Base-by-base conservation (phyloP, 2,113 vertebrate genomes). In the Eupsittula cactorum region DNA sequence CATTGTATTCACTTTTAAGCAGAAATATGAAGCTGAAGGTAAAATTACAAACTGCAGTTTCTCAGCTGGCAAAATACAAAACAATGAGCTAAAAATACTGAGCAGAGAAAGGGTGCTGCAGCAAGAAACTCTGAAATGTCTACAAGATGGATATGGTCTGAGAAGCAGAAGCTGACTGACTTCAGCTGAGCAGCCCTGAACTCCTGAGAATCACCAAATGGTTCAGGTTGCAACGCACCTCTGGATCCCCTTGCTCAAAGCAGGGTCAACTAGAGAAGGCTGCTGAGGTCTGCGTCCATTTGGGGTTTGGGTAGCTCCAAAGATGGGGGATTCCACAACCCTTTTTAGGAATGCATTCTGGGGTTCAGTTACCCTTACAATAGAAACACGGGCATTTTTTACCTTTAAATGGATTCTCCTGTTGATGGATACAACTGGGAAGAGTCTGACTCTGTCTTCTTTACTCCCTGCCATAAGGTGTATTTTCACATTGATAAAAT, bases 1-100 rank as follows among this genome's bases (percentile, higher is more conserved):
- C 98, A 98, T 98, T 98, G 98, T 98, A 98, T 98, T 98, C 97
- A 96, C 97, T 98, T 98, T 98, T 98, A 98, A 98, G 97, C 98
- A 98, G 98, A 98, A 98, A 98, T 98, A 95, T 98, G 98, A 98
- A 97, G 97, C 98, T 97, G 94, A 96, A 98, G 98, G 98, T 98
- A 98, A 98, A 98, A 98, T 98, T 98, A 98, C 98, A 98, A 97
- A 97, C 97, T 97, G 89, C 93, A 97, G 97, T 97, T 98, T 98
- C 97, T 98, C 96, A 60, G 97, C 98, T 98, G 97, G 98, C 98
- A 98, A 97, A 98, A 98, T 94, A 98, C 97, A 98, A 98, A 98
- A 98, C 98, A 98, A 98, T 98, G 97, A 98, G 91, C 98, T 98
- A 98, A 98, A 98, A 98, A 98, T 98, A 98, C 97, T 77, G 80